Evolutionary conservation across 92 coral and sea anemone species (phyloP).

Genomic region (Montipora capitata): DNA sequence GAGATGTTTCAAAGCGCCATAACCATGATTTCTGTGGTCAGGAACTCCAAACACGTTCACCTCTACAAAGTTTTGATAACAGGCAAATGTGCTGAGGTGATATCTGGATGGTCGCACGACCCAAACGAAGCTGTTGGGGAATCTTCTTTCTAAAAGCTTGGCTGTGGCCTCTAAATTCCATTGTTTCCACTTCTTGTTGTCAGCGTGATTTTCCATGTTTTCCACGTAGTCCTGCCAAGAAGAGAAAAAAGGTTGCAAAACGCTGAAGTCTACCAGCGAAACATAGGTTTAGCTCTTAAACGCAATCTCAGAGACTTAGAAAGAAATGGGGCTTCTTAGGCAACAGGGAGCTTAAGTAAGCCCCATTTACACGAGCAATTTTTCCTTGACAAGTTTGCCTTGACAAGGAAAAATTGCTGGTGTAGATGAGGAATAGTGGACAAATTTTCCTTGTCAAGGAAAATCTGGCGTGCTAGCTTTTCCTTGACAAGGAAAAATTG

Average conservation of each 20-base stretch:
- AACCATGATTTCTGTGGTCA: constrained; percentile 88
- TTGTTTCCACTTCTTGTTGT: constrained; percentile 92
- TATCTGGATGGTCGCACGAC: constrained; percentile 92
- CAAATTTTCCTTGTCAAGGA: too few species aligned
- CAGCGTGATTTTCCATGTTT: constrained; percentile 85
- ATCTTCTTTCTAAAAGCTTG: constrained; percentile 80
- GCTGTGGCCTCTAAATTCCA: constrained; percentile 97
- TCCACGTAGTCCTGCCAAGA: constrained; percentile 88
- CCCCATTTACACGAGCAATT: too few species aligned
- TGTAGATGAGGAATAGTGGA: too few species aligned
- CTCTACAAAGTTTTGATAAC: constrained; percentile 94
- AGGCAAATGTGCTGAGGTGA: constrained; percentile 89
- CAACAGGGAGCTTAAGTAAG: too few species aligned
- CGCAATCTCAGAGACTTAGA: too few species aligned
- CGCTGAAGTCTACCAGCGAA: background rate
- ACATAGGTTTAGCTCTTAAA: too few species aligned
- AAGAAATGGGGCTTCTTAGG: too few species aligned
- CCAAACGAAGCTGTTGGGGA: constrained; percentile 97
- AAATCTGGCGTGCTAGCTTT: too few species aligned
- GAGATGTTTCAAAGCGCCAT: constrained; percentile 85
- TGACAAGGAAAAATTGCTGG: too few species aligned
- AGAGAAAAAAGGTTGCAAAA: background rate
- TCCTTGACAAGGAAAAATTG: too few species aligned
- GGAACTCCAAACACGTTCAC: constrained; percentile 92
- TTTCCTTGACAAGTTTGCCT: too few species aligned